A percentile compares a stretch with the other conserved stretches of the same genome.
phyloP scores from a whole-genome alignment of 2,888 invertebrate genomes.

The Euzophera pinguis region DNA sequence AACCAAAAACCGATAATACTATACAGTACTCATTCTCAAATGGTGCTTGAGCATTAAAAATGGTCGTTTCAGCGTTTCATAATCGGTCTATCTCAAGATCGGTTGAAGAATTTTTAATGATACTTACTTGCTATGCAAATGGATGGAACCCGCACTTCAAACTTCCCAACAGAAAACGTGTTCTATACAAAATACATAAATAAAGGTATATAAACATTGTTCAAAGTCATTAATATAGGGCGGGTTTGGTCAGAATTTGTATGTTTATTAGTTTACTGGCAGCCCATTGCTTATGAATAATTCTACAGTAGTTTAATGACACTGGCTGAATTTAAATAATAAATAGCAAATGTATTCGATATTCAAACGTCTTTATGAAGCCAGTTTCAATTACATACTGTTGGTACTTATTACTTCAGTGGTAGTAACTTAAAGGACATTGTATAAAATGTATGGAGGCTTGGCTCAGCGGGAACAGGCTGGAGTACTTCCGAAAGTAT shows the following conservation, averaged over 20 bases:
- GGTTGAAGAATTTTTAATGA: slow-evolving; percentile 53
- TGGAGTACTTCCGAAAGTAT: too few species aligned
- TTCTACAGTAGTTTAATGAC: too few species aligned
- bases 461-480: too few species aligned
- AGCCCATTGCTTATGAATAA: too few species aligned
- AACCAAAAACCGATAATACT: slow-evolving; percentile 14
- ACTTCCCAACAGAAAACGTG: slow-evolving; percentile 22
- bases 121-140: slow-evolving; percentile 61
- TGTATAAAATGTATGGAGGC: too few species aligned
- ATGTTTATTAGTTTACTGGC: background rate
- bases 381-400: too few species aligned
- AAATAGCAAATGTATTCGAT: too few species aligned
- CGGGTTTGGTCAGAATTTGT: background rate
- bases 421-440: too few species aligned
- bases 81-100: slow-evolving; percentile 42
- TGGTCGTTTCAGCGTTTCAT: slow-evolving; percentile 45
- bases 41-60: slow-evolving; percentile 34
- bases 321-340: too few species aligned
- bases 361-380: too few species aligned
- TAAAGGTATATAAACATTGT: slow-evolving; percentile 4
- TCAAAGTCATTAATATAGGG: slow-evolving; percentile 4
- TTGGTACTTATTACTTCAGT: too few species aligned
- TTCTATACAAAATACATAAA: slow-evolving; percentile 4
- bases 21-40: slow-evolving; percentile 22
- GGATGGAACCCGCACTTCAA: slow-evolving; percentile 33